Percentiles rank a stretch among this genome's conserved stretches.
phyloP scores from a whole-genome alignment of 2,888 invertebrate genomes.

The Heliconius ethilla region DNA sequence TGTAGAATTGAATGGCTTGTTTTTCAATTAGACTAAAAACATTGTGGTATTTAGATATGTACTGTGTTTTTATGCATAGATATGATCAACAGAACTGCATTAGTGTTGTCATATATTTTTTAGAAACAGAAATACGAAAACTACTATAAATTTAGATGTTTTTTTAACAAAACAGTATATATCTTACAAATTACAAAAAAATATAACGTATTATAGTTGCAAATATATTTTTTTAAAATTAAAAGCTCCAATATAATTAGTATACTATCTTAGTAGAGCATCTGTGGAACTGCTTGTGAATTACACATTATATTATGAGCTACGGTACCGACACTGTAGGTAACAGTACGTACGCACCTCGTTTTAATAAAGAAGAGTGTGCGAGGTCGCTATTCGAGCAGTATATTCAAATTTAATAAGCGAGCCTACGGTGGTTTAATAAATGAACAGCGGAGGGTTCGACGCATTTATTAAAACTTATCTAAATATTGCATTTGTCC shows the following conservation, averaged over 20 bases:
- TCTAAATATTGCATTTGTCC: conserved; percentile 40
- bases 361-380: conserved; percentile 42
- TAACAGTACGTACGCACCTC: conserved; percentile 26
- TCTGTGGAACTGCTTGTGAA: conserved; percentile 28
- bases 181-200: neutral
- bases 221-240: neutral
- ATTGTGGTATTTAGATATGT: neutral
- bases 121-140: neutral
- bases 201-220: neutral
- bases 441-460: conserved; percentile 39
- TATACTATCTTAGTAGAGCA: conserved; percentile 7
- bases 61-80: neutral
- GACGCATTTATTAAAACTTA: conserved; percentile 38
- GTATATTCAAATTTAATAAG: conserved; percentile 43
- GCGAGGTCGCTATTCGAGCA: conserved; percentile 24
- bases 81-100: neutral
- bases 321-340: conserved; percentile 13
- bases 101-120: neutral
- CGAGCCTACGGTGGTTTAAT: conserved; percentile 36
- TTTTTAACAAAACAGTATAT: neutral
- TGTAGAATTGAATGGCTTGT: conserved; percentile 44
- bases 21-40: conserved; percentile 10
- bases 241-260: conserved; percentile 3
- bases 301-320: conserved; percentile 33
- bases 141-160: neutral